Conservation (phyloP, 1,140 invertebrate genomes). For the Heliconius eleuchia region DNA sequence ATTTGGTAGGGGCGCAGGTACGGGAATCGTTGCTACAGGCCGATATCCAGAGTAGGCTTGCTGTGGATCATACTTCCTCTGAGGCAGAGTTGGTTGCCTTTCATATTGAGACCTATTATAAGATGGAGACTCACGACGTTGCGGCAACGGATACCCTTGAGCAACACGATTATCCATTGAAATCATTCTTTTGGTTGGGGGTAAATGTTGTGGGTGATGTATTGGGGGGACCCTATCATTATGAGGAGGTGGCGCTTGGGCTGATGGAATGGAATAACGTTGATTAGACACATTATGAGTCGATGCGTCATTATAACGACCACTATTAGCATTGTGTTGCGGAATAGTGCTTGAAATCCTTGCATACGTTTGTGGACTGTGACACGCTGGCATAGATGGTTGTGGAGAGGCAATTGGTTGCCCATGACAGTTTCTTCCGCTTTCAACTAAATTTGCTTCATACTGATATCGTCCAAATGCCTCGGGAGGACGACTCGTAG, state of each 20-base stretch:
- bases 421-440: constrained; percentile 56
- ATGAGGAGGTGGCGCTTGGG: constrained; percentile 67
- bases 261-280: constrained; percentile 56
- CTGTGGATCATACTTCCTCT: constrained; percentile 73
- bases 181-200: constrained; percentile 50
- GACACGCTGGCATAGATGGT: constrained; percentile 57
- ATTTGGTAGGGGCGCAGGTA: constrained; percentile 57
- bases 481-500: constrained; percentile 63
- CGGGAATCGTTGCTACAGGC: constrained; percentile 48
- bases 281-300: constrained; percentile 59
- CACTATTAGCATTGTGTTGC: constrained; percentile 49
- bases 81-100: constrained; percentile 58
- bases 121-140: constrained; percentile 62
- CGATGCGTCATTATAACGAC: constrained; percentile 59
- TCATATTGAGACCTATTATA: constrained; percentile 64
- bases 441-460: constrained; percentile 56
- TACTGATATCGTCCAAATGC: constrained; percentile 64
- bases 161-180: constrained; percentile 54
- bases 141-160: constrained; percentile 56
- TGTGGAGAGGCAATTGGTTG: constrained; percentile 61
- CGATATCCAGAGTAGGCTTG: constrained; percentile 74
- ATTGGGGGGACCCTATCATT: constrained; percentile 74
- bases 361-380: constrained; percentile 71
- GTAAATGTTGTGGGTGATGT: constrained; percentile 64
- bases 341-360: constrained; percentile 64